Evolutionary conservation across 2,113 vertebrate genomes (phyloP), one percentile per base, ranked within the genome.

Genomic region (Donacobius atricapilla): DNA sequence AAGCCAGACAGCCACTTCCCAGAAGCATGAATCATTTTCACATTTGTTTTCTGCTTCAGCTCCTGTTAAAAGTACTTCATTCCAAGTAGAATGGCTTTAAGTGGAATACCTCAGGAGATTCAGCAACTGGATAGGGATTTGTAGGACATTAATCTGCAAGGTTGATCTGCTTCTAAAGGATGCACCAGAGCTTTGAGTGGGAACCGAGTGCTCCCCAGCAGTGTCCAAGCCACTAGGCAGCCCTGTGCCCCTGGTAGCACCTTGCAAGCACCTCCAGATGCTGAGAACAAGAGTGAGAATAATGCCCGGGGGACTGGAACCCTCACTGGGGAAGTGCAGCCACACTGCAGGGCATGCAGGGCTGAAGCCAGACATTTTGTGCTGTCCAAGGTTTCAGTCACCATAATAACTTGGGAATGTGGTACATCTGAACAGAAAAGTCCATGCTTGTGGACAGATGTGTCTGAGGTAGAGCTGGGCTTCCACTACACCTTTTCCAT

Each of bases 1-100:
- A 86, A 96, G 47, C 64, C 72, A 86, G 86, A 88, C 79, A 58
- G 83, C 75, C 63, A 42, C 54, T 92, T 95, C 71, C 71, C 76
- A 93, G 75, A 79, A 18, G 5, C 1, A 0, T 80, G 86, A 93
- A 86, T 86, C 25, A 66, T 90, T 88, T 90, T 66, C 88, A 37
- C 54, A 39, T 85, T 96, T 66, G 60, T 71, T 27, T 94, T 90
- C 76, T 92, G 39, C 76, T 94, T 93, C 71, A 63, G 33, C 1
- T 18, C n/a, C 64, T 61, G 19, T 73, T 88, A 73, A 11, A 82
- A 77, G 15, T 54, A 48, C 50, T 85, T 95, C 72, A 69, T 90
- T 76, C 57, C 17, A 79, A 88, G 54, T 11, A 77, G 71, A 77
- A 54, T 63, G 27, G 5, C 47, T 86, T 90, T 75, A 87, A 77